phyloP scores from a whole-genome alignment of 2,888 invertebrate genomes.

The Parasteatoda lunata region DNA sequence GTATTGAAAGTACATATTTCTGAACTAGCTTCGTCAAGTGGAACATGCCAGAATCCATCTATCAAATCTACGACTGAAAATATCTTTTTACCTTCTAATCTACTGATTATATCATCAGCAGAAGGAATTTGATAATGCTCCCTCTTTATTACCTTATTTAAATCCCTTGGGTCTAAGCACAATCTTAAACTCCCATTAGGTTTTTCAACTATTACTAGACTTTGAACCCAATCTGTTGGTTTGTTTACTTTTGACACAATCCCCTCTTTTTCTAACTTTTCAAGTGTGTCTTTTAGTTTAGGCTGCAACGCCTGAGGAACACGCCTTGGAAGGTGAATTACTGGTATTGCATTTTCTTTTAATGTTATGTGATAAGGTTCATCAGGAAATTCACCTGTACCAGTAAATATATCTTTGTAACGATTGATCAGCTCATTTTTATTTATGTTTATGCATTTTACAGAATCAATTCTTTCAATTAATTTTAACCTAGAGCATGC shows the following conservation, averaged over 20 bases:
- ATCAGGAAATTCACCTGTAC: slow-evolving; percentile 26
- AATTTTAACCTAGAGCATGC: slow-evolving; percentile 13
- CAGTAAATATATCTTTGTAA: slow-evolving; percentile 8
- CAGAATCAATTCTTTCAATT: neutral
- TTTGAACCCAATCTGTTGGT: slow-evolving; percentile 17
- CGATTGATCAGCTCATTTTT: neutral
- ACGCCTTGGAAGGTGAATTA: slow-evolving; percentile 27
- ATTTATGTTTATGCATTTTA: neutral
- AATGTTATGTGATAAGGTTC: slow-evolving; percentile 6
- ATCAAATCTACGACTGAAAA: slow-evolving; percentile 20
- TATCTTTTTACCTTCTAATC: neutral
- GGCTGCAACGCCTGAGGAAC: neutral
- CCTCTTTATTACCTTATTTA: slow-evolving; percentile 20
- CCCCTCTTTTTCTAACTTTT: slow-evolving; percentile 15
- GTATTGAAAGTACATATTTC: slow-evolving; percentile 28
- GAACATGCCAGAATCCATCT: slow-evolving; percentile 31
- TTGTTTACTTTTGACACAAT: slow-evolving; percentile 12
- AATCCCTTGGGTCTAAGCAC: neutral
- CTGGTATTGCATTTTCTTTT: neutral
- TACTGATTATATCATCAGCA: slow-evolving; percentile 19
- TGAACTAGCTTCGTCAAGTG: slow-evolving; percentile 8
- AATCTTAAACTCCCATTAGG: slow-evolving; percentile 14
- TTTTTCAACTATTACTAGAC: slow-evolving; percentile 14
- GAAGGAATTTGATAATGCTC: slow-evolving; percentile 32
- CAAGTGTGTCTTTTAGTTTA: neutral